These are phyloP conservation scores for Scomber scombrus DNA, from an alignment of 2,113 vertebrate species.

Conservation along the genomic window DNA sequence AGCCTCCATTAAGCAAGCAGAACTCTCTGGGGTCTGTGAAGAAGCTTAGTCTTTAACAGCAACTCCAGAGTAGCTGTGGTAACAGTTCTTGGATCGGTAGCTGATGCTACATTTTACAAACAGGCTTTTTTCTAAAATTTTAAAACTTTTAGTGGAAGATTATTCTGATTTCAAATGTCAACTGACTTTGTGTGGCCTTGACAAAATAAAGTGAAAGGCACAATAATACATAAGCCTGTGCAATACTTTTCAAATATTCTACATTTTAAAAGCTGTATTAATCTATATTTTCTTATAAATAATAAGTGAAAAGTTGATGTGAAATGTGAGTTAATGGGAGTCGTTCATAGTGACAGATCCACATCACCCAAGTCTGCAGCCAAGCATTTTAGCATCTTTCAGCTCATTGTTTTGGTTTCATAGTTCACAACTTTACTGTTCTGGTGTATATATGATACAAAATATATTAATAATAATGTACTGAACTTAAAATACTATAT, in stretches of 20 bases:
- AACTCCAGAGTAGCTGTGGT: not conserved
- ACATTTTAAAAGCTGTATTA: too few species aligned
- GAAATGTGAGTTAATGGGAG: too few species aligned
- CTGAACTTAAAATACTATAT: not conserved
- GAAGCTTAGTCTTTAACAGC: too few species aligned
- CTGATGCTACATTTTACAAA: not conserved
- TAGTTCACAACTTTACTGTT: not conserved
- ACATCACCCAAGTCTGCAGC: too few species aligned
- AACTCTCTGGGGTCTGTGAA: constrained; percentile 25
- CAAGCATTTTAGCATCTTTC: not conserved
- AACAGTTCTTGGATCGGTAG: not conserved
- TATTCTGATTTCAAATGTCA: not conserved
- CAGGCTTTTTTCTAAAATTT: not conserved
- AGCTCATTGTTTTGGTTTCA: not conserved
- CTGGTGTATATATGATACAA: not conserved
- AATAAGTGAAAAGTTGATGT: too few species aligned
- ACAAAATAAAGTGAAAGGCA: too few species aligned
- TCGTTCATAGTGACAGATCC: too few species aligned
- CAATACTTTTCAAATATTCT: too few species aligned
- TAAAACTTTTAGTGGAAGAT: not conserved
- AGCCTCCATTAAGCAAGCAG: constrained; percentile 48
- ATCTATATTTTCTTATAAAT: too few species aligned
- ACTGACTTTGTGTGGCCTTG: too few species aligned
- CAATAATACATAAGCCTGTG: too few species aligned
- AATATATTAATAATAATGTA: not conserved